Base-by-base conservation (phyloP, 2,797 vertebrate species). In the Anguilla anguilla region DNA sequence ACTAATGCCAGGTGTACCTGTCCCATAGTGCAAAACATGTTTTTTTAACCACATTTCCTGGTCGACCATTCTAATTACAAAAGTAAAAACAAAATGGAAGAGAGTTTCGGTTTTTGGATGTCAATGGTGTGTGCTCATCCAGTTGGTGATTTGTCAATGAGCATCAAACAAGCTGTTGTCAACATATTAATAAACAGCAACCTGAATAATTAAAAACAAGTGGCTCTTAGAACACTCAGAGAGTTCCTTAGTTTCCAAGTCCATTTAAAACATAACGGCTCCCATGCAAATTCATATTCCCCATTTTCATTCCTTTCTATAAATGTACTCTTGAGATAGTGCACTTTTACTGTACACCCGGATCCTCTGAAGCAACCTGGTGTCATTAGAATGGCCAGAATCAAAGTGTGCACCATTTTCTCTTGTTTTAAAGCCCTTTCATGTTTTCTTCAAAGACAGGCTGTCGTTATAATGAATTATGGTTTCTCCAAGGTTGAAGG, bases 401-500 rank as follows among this genome's bases (percentile, higher is more conserved):
- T 51, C 46, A 82, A 82, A 51, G 46, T 9, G 3, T 49, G 7
- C 46, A 51, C 43, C 19, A 17, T 77, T 77, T 77, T 9, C 22
- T 25, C 79, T 10, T 22, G 6, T n/a, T 51, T 82, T 82, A 49
- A 87, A 55, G 83, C 89, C 81, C 91, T 92, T 92, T 94, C 86
- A 93, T 88, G 89, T 90, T 1, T 85, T 1, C 86, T 91, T 94
- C 92, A 92, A 93, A 94, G 90, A 25, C 1, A 90, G 69, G 22
- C 90, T 92, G 90, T 89, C 91, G 89, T 91, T 91, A 89, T 91
- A 90, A 90, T 89, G 90, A 91, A 91, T 88, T 67, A 55, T 28
- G 31, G 43, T 77, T 81, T 86, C 85, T 72, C 88, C 86, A 79
- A 87, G 83, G 91, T 92, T 89, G 88, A 69, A 90, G 85, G 85